Evolutionary conservation across 2,888 invertebrate species (phyloP), one percentile per base, ranked within the genome.

Genomic region (Exephanes ischioxanthus): DNA sequence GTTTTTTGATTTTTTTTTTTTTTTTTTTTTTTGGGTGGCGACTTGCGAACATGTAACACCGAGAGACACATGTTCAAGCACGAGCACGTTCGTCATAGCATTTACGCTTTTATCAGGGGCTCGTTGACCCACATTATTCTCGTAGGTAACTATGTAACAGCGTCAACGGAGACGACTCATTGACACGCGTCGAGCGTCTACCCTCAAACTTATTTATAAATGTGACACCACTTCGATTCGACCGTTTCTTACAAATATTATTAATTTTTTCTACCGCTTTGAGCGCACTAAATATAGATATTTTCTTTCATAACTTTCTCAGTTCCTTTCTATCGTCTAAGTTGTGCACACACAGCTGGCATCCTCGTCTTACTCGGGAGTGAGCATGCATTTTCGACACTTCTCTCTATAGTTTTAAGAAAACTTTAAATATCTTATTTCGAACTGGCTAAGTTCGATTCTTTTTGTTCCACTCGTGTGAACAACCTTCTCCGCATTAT

Each of bases 31-130:
- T 16, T 48, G 45, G 11, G 11, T 53, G 14, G n/a, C 70, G 51
- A 75, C 67, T 71, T 51, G 45, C 11, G 6, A 55, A 48, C 0
- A 78, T 48, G 11, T 33, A 63, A 63, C 2, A 33, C 14, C 63
- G 30, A 63, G n/a, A 16, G 7, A 66, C 51, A 41, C 89, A 90
- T 88, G 89, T 89, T 90, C 90, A 89, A 90, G 88, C 84, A 86
- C 45, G 16, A 48, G 85, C 90, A 90, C 89, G 89, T 91, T 91
- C 88, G 86, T 85, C 78, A 84, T 61, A 51, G 72, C 66, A 19
- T 75, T 80, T 30, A 48, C 53, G 22, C 71, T 68, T 48, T 30
- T 72, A 71, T 55, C 53, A 55, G 61, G 41, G 61, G 76, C 78
- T 82, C 81, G 81, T 73, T 81, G 86, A 82, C 81, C 81, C 58